phyloP scores from a whole-genome alignment of 2,113 vertebrate genomes.

The Calyptomena viridis region DNA sequence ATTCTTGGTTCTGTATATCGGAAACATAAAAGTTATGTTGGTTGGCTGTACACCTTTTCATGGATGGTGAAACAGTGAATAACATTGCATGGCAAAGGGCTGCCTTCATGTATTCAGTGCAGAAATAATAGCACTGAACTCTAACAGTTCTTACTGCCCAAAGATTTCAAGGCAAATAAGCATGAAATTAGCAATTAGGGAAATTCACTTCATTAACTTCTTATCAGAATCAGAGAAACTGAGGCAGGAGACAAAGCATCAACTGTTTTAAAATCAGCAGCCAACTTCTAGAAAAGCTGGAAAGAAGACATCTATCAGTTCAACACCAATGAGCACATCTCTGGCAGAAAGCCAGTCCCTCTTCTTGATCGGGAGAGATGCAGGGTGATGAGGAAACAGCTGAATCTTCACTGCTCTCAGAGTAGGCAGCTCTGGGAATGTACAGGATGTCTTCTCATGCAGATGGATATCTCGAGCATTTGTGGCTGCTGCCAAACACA shows the following conservation, averaged over 20 bases:
- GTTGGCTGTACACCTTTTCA: neutral
- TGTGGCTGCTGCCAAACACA: neutral
- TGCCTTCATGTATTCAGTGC: neutral
- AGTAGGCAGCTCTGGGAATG: neutral
- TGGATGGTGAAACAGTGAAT: neutral
- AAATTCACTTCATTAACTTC: neutral
- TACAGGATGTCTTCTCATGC: neutral
- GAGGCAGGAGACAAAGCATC: neutral
- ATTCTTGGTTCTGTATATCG: neutral
- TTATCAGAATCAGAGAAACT: constrained; percentile 1
- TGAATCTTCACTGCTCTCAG: neutral
- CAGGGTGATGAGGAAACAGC: neutral
- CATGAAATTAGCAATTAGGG: neutral
- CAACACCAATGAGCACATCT: neutral
- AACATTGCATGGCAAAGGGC: neutral
- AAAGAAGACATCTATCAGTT: neutral
- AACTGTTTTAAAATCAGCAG: neutral
- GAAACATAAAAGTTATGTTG: neutral
- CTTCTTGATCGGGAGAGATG: rapidly evolving
- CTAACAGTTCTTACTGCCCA: neutral
- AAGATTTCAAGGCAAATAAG: neutral
- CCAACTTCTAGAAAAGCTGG: neutral
- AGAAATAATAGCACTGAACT: neutral
- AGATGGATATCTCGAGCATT: neutral
- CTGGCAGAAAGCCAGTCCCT: neutral